Conservation (phyloP, 1,140 invertebrate genomes). For the Drosophila gunungcola region DNA sequence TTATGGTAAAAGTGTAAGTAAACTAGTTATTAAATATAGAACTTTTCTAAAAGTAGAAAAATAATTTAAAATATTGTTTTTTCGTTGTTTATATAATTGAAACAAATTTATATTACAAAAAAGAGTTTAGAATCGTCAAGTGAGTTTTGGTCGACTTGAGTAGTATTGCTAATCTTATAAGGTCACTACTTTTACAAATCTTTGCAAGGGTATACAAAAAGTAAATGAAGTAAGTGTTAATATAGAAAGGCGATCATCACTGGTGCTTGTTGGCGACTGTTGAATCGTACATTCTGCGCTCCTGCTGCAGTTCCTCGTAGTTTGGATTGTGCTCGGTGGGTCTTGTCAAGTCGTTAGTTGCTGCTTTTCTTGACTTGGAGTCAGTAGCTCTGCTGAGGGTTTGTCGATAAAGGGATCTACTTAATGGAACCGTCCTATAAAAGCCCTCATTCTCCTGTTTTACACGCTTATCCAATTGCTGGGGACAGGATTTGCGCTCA, state of each 20-base stretch:
- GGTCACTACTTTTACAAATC: no score
- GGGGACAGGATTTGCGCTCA: neutral
- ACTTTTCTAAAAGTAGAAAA: neutral
- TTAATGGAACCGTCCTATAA: neutral
- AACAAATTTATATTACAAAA: no score
- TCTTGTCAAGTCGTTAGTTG: neutral
- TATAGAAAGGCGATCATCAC: neutral
- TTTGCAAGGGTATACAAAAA: no score
- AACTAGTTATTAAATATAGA: neutral
- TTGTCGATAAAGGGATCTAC: neutral
- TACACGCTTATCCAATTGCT: neutral
- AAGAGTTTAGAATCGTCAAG: no score
- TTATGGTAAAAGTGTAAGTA: slow-evolving; percentile 1
- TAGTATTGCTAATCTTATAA: no score
- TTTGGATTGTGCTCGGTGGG: neutral
- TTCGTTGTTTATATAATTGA: no score
- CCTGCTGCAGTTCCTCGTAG: neutral
- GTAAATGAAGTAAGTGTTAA: neutral
- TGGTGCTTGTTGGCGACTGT: neutral
- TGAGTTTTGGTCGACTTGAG: no score
- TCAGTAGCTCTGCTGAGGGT: neutral
- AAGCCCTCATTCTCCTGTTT: neutral
- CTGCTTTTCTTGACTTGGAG: neutral
- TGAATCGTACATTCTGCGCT: neutral
- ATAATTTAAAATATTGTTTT: neutral